Conservation (phyloP, 1,140 invertebrate genomes). For the Temnothorax curvispinosus region DNA sequence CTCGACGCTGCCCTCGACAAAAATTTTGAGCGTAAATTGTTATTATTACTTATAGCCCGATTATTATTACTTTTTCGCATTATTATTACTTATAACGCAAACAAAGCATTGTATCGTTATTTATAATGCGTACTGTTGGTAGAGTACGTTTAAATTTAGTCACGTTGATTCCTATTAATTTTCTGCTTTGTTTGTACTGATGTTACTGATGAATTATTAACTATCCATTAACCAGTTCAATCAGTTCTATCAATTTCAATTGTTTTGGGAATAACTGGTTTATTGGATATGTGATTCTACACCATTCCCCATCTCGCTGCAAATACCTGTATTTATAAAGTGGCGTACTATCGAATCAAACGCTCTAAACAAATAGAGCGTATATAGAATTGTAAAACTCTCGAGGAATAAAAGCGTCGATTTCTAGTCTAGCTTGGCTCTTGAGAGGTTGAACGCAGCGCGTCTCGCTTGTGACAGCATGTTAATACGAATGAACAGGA, state of each 20-base stretch:
- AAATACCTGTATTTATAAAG: neutral
- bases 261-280: slow-evolving; percentile 28
- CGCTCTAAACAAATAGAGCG: neutral
- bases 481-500: slow-evolving; percentile 70
- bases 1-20: neutral
- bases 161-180: slow-evolving; percentile 12
- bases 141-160: slow-evolving; percentile 15
- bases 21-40: neutral
- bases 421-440: slow-evolving; percentile 10
- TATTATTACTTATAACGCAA: neutral
- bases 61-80: slow-evolving; percentile 3
- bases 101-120: neutral
- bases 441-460: neutral
- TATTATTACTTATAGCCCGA: neutral
- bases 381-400: neutral
- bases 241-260: slow-evolving; percentile 25
- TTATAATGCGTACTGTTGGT: neutral
- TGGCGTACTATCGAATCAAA: neutral
- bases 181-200: slow-evolving; percentile 4
- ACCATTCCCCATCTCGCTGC: neutral
- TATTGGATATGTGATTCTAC: slow-evolving; percentile 17
- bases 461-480: slow-evolving; percentile 27
- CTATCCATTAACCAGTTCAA: slow-evolving; percentile 19
- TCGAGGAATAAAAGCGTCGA: neutral
- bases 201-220: slow-evolving; percentile 33